phyloP scores from a whole-genome alignment of 2,888 invertebrate genomes.

The Nemotelus pantherinus region DNA sequence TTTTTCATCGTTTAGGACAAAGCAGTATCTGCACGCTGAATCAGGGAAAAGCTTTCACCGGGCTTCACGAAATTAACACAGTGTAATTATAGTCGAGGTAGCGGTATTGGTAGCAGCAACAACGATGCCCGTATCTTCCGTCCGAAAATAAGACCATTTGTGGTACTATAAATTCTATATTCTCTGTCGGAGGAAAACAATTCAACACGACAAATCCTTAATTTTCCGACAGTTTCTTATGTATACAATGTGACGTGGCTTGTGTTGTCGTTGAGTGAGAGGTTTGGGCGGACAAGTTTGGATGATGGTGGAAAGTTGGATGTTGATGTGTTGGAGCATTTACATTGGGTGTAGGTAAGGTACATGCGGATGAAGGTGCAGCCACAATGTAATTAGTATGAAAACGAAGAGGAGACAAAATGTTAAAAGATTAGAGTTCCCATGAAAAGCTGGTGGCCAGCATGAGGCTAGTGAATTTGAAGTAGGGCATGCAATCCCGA shows the following conservation, averaged over 20 bases:
- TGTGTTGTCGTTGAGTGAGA: background rate
- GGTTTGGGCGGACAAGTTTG: background rate
- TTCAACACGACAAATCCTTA: conserved; percentile 43
- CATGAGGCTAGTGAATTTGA: too few species aligned
- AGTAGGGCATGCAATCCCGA: too few species aligned
- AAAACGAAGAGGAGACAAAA: conserved; percentile 6
- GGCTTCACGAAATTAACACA: conserved; percentile 34
- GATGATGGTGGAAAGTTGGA: too few species aligned
- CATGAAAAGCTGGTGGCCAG: too few species aligned
- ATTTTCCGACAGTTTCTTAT: conserved; percentile 41
- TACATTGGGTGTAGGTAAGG: background rate
- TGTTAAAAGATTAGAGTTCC: background rate
- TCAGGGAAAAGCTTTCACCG: conserved; percentile 27
- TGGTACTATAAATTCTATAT: conserved; percentile 30
- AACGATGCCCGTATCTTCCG: background rate
- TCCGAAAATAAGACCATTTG: conserved; percentile 39
- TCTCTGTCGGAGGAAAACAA: conserved; percentile 35
- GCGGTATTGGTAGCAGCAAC: background rate
- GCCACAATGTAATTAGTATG: conserved; percentile 22
- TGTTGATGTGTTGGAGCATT: too few species aligned
- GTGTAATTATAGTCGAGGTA: conserved; percentile 24
- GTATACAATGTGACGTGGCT: background rate
- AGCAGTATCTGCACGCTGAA: background rate
- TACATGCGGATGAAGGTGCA: background rate
- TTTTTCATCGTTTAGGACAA: conserved; percentile 25